phyloP scores from a whole-genome alignment of 2,888 invertebrate species.

The Xestia ashworthii region DNA sequence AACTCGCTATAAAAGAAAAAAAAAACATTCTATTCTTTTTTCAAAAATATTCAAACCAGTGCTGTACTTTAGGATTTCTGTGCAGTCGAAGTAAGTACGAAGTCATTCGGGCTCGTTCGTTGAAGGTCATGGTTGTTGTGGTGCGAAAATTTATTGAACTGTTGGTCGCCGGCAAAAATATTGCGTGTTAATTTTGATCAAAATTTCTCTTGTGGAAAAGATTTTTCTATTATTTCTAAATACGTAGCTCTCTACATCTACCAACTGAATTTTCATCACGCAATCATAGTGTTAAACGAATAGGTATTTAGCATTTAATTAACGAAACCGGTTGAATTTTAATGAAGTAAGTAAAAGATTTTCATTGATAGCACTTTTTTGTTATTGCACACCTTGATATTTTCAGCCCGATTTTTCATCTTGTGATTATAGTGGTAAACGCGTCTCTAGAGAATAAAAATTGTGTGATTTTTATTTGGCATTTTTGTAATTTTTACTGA shows the following conservation, averaged over 20 bases:
- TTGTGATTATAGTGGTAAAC: conserved; percentile 38
- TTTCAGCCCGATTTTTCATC: conserved; percentile 43
- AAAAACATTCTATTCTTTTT: background rate
- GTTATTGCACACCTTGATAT: conserved; percentile 20
- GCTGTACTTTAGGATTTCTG: conserved; percentile 27
- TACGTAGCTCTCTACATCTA: background rate
- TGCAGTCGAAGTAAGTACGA: conserved; percentile 50
- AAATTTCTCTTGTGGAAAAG: background rate
- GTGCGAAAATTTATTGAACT: conserved; percentile 40
- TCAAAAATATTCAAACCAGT: conserved; percentile 15
- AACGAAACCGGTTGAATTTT: conserved; percentile 55
- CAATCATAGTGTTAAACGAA: conserved; percentile 59
- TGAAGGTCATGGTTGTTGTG: conserved; percentile 59
- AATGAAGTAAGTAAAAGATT: conserved; percentile 52
- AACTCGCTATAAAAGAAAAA: background rate
- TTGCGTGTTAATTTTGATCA: background rate
- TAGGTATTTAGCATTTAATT: conserved; percentile 11
- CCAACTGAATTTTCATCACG: conserved; percentile 47
- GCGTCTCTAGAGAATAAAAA: background rate
- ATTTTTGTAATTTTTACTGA: background rate
- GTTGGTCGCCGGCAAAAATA: conserved; percentile 20
- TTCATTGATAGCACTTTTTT: conserved; percentile 34
- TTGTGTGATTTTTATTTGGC: background rate
- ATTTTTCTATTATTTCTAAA: background rate
- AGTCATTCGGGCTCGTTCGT: conserved; percentile 39